Evolutionary conservation across 1,140 invertebrate species (phyloP).

Genomic region (Microvelia longipes): DNA sequence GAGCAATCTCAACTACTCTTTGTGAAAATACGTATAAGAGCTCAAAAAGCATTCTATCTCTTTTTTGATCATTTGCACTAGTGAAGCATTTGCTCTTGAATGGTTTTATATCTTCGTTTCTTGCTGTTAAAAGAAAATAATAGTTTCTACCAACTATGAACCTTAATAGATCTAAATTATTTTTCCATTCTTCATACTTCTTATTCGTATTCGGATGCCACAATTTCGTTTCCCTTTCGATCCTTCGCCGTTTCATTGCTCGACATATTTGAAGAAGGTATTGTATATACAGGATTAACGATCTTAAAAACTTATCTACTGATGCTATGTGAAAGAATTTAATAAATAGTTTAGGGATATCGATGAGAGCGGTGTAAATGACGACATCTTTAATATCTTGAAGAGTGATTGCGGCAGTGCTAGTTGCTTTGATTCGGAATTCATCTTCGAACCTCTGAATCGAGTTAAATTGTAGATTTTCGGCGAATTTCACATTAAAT

Average conservation of each 20-base stretch:
- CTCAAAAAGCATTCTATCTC: background rate
- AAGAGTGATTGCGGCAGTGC: background rate
- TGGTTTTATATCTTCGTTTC: background rate
- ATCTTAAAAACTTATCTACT: background rate
- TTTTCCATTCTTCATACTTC: background rate
- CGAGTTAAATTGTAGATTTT: background rate
- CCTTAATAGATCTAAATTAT: background rate
- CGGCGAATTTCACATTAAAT: background rate
- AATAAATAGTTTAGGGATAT: background rate
- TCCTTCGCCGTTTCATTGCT: background rate
- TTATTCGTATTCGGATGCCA: background rate
- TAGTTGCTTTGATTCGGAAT: background rate
- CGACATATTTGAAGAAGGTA: background rate
- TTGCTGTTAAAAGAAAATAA: background rate
- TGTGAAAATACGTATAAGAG: background rate
- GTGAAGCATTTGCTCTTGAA: background rate
- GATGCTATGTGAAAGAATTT: background rate
- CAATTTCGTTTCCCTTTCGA: background rate
- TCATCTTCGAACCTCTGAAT: constrained; percentile 1
- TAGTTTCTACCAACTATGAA: background rate
- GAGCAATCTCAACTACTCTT: constrained; percentile 1
- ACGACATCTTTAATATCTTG: background rate
- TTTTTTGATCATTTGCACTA: background rate
- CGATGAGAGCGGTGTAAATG: background rate
- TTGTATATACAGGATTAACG: background rate